These are phyloP conservation scores for Chrysolina americana DNA, from an alignment of 2,888 invertebrate genomes.

Conservation along the genomic window DNA sequence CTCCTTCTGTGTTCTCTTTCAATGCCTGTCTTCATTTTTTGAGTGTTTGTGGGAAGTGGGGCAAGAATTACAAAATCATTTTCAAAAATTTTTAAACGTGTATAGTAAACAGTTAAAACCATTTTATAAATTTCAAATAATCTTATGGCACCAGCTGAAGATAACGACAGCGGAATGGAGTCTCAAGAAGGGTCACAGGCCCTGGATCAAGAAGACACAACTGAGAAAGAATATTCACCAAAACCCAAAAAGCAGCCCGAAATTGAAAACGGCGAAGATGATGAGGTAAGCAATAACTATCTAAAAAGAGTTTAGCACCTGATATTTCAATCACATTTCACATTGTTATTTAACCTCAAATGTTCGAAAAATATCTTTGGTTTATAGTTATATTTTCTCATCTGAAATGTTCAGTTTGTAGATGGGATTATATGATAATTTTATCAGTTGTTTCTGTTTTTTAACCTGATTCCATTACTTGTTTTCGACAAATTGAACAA, in stretches of 20 bases:
- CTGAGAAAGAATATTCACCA: constrained; percentile 43
- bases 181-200: constrained; percentile 70
- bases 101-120: not conserved
- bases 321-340: constrained; percentile 50
- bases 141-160: constrained; percentile 71
- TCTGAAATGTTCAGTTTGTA: not conserved
- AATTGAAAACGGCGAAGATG: constrained; percentile 63
- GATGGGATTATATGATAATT: not conserved
- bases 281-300: constrained; percentile 65
- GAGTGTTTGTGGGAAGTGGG: not conserved
- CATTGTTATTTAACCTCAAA: not conserved
- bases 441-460: too few relatives aligned
- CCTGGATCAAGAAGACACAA: constrained; percentile 57
- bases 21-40: constrained; percentile 4
- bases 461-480: too few relatives aligned
- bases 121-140: constrained; percentile 31
- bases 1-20: too few relatives aligned
- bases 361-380: too few relatives aligned
- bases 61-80: not conserved
- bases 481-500: too few relatives aligned
- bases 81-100: not conserved
- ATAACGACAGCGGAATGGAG: constrained; percentile 73
- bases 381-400: too few relatives aligned
- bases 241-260: constrained; percentile 65
- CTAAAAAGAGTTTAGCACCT: not conserved